A percentile compares a stretch with the other conserved stretches of the same genome.
Evolutionary conservation across 53 echinoderm and acorn worm genomes (phyloP).

Genomic region (Holothuria leucospilota): DNA sequence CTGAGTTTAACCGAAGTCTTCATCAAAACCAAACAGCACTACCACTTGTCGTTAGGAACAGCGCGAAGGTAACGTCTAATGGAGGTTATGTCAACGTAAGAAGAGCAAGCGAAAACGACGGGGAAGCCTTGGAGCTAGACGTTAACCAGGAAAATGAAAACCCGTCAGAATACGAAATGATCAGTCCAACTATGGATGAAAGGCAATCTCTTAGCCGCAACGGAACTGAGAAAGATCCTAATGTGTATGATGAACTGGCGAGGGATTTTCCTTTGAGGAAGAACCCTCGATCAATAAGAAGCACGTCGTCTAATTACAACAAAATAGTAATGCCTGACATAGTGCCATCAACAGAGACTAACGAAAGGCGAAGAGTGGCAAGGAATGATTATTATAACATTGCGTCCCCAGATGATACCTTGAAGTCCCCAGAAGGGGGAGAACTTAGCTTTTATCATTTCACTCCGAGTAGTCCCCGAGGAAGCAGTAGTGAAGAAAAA

Average conservation of each 20-base stretch:
- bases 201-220: not conserved
- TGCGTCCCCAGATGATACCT: not conserved
- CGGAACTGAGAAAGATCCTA: not conserved
- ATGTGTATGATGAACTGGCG: constrained; percentile 23
- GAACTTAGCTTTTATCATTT: constrained; percentile 7
- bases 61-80: not conserved
- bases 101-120: not conserved
- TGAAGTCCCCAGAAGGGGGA: constrained; percentile 15
- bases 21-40: not conserved
- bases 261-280: constrained; percentile 33
- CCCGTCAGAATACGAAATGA: constrained; percentile 36
- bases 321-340: constrained; percentile 37
- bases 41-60: not conserved
- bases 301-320: not conserved
- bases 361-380: not conserved
- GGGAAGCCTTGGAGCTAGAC: not conserved
- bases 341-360: not conserved
- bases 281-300: constrained; percentile 9
- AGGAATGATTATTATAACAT: constrained; percentile 30
- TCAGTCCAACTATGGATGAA: constrained; percentile 5
- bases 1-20: not conserved
- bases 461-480: constrained; percentile 17
- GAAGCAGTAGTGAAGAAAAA: not conserved
- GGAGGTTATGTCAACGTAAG: constrained; percentile 25
- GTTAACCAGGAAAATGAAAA: not conserved